A percentile compares a stretch with the other conserved stretches of the same genome.
phyloP scores from a whole-genome alignment of 2,888 invertebrate genomes.

The Eristalinus aeneus region DNA sequence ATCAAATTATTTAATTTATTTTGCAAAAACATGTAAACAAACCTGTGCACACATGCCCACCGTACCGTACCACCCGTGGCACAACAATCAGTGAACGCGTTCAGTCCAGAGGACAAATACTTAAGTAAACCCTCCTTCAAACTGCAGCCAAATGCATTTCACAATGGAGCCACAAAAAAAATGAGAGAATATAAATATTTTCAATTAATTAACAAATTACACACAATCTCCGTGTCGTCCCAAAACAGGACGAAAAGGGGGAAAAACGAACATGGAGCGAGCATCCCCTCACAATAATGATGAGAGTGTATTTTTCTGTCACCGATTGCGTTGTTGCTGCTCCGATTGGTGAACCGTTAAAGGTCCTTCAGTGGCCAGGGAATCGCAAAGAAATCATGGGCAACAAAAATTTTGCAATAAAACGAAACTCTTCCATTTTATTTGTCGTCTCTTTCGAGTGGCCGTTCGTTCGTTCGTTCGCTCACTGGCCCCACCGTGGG shows the following conservation, averaged over 20 bases:
- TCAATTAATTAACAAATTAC: conserved; percentile 43
- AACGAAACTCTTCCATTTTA: conserved; percentile 13
- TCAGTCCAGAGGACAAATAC: neutral
- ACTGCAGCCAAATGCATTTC: neutral
- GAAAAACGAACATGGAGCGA: neutral
- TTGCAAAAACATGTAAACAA: neutral
- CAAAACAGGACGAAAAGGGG: neutral
- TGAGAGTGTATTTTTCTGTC: conserved; percentile 21
- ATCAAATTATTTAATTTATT: neutral
- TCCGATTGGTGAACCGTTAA: neutral
- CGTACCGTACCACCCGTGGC: too few species aligned
- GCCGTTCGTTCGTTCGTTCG: neutral
- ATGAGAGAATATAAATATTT: neutral
- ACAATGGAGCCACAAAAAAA: neutral
- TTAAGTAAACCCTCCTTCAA: neutral
- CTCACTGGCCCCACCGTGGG: neutral
- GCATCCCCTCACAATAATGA: neutral
- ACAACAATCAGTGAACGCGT: neutral
- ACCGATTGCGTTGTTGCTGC: neutral
- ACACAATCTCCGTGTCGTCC: neutral
- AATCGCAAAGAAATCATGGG: neutral
- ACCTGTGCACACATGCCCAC: neutral
- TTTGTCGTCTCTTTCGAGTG: neutral
- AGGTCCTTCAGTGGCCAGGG: neutral
- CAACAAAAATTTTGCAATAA: conserved; percentile 7